A percentile compares a stretch with the other conserved stretches of the same genome.
Evolutionary conservation across 2,888 invertebrate genomes (phyloP).

Genomic region (Ditula angustiorana): DNA sequence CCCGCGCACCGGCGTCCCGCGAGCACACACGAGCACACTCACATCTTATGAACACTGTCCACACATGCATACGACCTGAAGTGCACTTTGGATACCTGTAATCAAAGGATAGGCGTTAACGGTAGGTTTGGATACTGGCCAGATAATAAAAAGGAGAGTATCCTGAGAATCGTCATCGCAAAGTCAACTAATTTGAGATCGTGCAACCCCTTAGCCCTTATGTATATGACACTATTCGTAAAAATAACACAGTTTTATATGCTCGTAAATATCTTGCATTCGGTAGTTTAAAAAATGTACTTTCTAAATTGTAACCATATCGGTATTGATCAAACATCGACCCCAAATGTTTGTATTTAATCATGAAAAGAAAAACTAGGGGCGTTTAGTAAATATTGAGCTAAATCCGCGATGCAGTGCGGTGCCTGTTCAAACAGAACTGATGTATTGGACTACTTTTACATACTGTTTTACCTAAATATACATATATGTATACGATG

Average conservation of each 20-base stretch:
- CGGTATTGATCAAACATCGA: too few relatives aligned
- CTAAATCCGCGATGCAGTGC: not conserved
- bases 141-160: too few relatives aligned
- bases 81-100: constrained; percentile 39
- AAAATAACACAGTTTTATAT: too few relatives aligned
- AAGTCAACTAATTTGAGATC: too few relatives aligned
- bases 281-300: too few relatives aligned
- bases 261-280: too few relatives aligned
- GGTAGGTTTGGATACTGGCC: not conserved
- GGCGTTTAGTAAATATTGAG: not conserved
- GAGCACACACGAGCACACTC: constrained; percentile 48
- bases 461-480: too few relatives aligned
- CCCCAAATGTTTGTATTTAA: not conserved
- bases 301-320: too few relatives aligned
- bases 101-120: not conserved
- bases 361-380: not conserved
- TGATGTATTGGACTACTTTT: not conserved
- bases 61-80: constrained; percentile 47
- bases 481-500: not conserved
- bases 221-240: too few relatives aligned
- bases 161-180: too few relatives aligned
- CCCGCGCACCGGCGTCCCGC: constrained; percentile 51
- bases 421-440: not conserved
- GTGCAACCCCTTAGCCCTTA: too few relatives aligned
- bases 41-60: constrained; percentile 50